These are phyloP conservation scores for Macrostomum cliftonense DNA, from an alignment of 2,888 invertebrate species.

Conservation along the genomic window DNA sequence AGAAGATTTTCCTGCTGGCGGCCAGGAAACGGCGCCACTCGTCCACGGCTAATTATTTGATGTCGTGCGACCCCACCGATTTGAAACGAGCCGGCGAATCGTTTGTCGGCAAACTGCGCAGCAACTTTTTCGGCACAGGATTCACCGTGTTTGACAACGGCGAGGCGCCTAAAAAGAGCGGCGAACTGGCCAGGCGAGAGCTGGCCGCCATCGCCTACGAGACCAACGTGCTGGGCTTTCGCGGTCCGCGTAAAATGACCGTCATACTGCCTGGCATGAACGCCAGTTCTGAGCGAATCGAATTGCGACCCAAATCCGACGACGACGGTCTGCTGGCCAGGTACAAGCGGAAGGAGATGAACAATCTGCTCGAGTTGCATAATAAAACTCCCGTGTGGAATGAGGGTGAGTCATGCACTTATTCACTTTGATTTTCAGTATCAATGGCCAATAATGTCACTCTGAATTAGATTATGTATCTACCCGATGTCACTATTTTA, in stretches of 20 bases:
- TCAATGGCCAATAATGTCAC: too few species aligned
- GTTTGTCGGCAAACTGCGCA: conserved; percentile 80
- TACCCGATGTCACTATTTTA: too few species aligned
- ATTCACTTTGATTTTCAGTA: too few species aligned
- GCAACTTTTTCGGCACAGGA: conserved; percentile 84
- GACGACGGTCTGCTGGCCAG: conserved; percentile 44
- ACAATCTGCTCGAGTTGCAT: conserved; percentile 77
- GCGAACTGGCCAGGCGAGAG: conserved; percentile 50
- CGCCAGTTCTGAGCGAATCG: conserved; percentile 61
- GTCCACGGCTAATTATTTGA: conserved; percentile 87
- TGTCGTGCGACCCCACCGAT: conserved; percentile 92
- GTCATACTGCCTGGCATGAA: conserved; percentile 89
- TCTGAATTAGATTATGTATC: too few species aligned
- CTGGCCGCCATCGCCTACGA: conserved; percentile 84
- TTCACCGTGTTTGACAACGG: conserved; percentile 91
- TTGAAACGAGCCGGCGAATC: conserved; percentile 75
- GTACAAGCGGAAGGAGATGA: conserved; percentile 57
- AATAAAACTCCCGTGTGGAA: conserved; percentile 99
- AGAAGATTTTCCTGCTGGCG: conserved; percentile 53
- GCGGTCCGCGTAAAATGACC: conserved; percentile 97
- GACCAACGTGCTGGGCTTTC: conserved; percentile 94
- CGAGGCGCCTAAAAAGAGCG: conserved; percentile 41
- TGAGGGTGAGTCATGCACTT: conserved; percentile 44
- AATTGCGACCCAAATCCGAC: conserved; percentile 52
- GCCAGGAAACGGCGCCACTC: conserved; percentile 92